phyloP scores from a whole-genome alignment of 2,888 invertebrate species.

The Lordiphosa fenestrarum region DNA sequence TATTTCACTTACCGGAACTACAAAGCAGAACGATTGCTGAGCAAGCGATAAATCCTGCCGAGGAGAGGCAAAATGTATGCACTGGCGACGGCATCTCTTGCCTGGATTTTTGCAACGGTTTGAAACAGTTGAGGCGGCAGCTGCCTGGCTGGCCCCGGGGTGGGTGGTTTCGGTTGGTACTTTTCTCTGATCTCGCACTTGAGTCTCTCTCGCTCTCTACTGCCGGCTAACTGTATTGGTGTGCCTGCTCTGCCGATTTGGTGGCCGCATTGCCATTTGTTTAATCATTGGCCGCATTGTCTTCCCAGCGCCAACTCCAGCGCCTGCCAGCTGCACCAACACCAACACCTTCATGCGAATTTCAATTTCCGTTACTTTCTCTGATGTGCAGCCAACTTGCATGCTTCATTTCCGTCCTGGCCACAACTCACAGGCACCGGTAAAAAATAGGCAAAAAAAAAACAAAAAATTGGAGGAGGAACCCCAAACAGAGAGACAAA shows the following conservation, averaged over 20 bases:
- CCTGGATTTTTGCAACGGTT: neutral
- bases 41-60: slow-evolving; percentile 80
- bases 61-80: slow-evolving; percentile 65
- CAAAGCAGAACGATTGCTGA: slow-evolving; percentile 80
- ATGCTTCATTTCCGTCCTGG: slow-evolving; percentile 70
- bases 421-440: neutral
- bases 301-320: slow-evolving; percentile 11
- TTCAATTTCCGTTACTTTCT: slow-evolving; percentile 75
- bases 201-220: slow-evolving; percentile 17
- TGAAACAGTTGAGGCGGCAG: neutral
- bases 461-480: slow-evolving; percentile 8
- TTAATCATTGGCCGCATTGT: slow-evolving; percentile 26
- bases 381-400: slow-evolving; percentile 67
- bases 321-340: slow-evolving; percentile 17
- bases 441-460: slow-evolving; percentile 26
- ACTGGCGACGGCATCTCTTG: slow-evolving; percentile 55
- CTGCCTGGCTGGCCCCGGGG: slow-evolving; percentile 3
- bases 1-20: slow-evolving; percentile 80
- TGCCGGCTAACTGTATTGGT: neutral
- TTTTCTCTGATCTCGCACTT: slow-evolving; percentile 35
- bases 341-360: slow-evolving; percentile 58
- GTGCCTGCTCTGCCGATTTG: slow-evolving; percentile 14
- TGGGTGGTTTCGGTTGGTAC: slow-evolving; percentile 19
- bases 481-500: neutral
- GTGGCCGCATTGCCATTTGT: slow-evolving; percentile 22